Evolutionary conservation across 2,888 invertebrate species (phyloP).

Genomic region (Prosapia bicincta): DNA sequence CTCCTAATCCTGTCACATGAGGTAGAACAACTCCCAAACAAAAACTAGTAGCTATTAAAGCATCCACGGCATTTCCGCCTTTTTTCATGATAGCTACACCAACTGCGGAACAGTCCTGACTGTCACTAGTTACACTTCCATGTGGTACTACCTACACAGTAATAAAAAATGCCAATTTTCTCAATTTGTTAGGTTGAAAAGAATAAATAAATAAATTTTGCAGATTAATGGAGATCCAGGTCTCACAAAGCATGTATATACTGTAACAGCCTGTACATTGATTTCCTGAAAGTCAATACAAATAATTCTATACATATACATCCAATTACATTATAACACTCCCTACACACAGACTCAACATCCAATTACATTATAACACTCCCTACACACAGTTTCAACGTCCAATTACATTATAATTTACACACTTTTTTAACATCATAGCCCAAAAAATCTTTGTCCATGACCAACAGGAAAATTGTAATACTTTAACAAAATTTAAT

Average conservation of each 20-base stretch:
- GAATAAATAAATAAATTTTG: neutral
- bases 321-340: too few species aligned
- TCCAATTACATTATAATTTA: too few species aligned
- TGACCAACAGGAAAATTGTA: too few species aligned
- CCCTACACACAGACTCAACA: too few species aligned
- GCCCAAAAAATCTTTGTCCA: too few species aligned
- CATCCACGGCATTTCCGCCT: conserved; percentile 75
- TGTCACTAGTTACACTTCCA: conserved; percentile 71
- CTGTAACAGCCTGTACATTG: neutral
- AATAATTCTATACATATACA: too few species aligned
- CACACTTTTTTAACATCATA: too few species aligned
- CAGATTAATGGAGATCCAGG: neutral
- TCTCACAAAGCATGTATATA: neutral
- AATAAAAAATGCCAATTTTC: neutral
- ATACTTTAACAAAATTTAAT: too few species aligned
- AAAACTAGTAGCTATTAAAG: conserved; percentile 67
- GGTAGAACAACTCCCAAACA: conserved; percentile 71
- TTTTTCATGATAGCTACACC: conserved; percentile 63
- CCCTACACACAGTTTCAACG: too few species aligned
- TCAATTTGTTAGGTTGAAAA: neutral
- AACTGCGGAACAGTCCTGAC: conserved; percentile 65
- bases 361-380: too few species aligned
- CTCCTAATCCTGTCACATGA: conserved; percentile 71
- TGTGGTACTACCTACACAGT: conserved; percentile 61
- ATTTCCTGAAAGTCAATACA: conserved; percentile 4